phyloP scores from a whole-genome alignment of 53 echinoderm and acorn worm genomes.

The Henricia sp. region DNA sequence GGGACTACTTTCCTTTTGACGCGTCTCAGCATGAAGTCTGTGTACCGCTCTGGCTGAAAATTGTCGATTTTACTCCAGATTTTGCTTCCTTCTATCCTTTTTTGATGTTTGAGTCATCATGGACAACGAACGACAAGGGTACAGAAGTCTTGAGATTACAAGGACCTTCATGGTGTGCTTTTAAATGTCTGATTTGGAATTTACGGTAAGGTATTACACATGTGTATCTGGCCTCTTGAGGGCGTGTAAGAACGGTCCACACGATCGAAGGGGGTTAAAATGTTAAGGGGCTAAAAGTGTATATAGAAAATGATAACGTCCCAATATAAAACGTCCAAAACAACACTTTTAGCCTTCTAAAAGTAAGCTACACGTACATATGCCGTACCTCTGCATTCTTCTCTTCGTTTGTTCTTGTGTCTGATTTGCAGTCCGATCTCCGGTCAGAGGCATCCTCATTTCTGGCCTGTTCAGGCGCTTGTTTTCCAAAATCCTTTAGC shows the following conservation, averaged over 20 bases:
- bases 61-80: too few relatives aligned
- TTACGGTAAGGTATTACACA: neutral
- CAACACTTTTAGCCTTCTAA: neutral
- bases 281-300: neutral
- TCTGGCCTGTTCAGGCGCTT: neutral
- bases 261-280: neutral
- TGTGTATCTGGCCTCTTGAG: neutral
- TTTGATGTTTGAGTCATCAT: too few relatives aligned
- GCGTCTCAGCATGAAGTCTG: too few relatives aligned
- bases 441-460: neutral
- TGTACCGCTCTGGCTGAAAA: too few relatives aligned
- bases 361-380: neutral
- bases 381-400: neutral
- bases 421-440: neutral
- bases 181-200: too few relatives aligned
- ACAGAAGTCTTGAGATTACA: too few relatives aligned
- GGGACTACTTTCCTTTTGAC: too few relatives aligned
- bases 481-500: slow-evolving; percentile 62
- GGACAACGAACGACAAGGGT: too few relatives aligned
- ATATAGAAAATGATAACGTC: too few relatives aligned
- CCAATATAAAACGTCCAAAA: neutral
- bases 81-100: too few relatives aligned
- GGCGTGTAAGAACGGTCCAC: neutral
- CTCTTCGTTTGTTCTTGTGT: neutral
- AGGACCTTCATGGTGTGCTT: too few relatives aligned